Percentiles rank a stretch among this genome's conserved stretches.
Conservation (phyloP, 2,113 vertebrate genomes). For the Leucoraja erinaceus region DNA sequence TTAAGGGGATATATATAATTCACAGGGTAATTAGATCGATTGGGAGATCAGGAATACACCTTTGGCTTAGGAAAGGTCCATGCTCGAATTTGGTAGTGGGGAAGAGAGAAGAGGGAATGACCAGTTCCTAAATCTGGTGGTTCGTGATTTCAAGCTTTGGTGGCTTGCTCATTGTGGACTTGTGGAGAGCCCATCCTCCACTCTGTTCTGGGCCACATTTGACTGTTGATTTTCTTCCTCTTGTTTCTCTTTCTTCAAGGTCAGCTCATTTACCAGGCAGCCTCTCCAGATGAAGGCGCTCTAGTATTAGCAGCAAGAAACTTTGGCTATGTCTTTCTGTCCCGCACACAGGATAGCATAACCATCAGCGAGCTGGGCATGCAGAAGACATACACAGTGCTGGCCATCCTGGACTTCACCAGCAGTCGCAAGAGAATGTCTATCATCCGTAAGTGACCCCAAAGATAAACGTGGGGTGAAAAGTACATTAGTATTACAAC, state of each 20-base stretch:
- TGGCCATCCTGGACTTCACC: slow-evolving; percentile 86
- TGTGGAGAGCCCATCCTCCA: background rate
- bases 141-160: too few relatives aligned
- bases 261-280: slow-evolving; percentile 74
- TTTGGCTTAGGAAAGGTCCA: too few relatives aligned
- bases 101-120: too few relatives aligned
- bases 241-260: slow-evolving; percentile 50
- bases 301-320: slow-evolving; percentile 76
- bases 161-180: background rate
- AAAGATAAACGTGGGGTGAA: background rate
- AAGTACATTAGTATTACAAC: too few relatives aligned
- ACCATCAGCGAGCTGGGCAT: slow-evolving; percentile 72
- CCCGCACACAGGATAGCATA: slow-evolving; percentile 72
- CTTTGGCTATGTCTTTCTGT: slow-evolving; percentile 78
- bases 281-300: slow-evolving; percentile 83
- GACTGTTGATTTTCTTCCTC: background rate
- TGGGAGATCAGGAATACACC: too few relatives aligned
- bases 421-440: slow-evolving; percentile 87
- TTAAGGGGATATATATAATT: too few relatives aligned
- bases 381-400: slow-evolving; percentile 63
- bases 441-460: slow-evolving; percentile 69
- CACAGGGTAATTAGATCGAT: too few relatives aligned
- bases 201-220: background rate
- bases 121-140: too few relatives aligned
- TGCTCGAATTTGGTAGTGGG: too few relatives aligned